phyloP scores from a whole-genome alignment of 2,113 vertebrate species.

The Ginglymostoma cirratum region DNA sequence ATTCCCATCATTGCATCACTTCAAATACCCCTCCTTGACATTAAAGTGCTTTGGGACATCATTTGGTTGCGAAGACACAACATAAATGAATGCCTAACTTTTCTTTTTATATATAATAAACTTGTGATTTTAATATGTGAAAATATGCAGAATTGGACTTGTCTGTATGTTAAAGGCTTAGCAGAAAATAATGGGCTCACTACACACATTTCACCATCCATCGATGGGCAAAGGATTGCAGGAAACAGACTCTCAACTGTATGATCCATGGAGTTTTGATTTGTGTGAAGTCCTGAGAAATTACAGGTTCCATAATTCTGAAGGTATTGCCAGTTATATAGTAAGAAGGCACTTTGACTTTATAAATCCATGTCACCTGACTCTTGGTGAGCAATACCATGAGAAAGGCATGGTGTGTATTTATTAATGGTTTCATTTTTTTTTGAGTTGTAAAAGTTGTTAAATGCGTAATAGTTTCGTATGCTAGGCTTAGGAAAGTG shows the following conservation, averaged over 20 bases:
- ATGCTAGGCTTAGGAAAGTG: neutral
- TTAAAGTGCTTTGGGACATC: too few relatives aligned
- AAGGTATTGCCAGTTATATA: neutral
- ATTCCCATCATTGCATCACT: too few relatives aligned
- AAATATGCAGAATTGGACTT: neutral
- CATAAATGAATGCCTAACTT: too few relatives aligned
- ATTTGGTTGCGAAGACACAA: too few relatives aligned
- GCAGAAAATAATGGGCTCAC: neutral
- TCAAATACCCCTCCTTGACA: too few relatives aligned
- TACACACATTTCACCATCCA: neutral
- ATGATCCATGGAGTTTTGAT: neutral
- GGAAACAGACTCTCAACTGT: neutral
- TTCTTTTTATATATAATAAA: neutral
- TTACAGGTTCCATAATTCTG: neutral
- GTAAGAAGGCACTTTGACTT: neutral
- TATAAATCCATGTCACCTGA: neutral
- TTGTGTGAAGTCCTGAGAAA: neutral
- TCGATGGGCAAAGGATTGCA: neutral
- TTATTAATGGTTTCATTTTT: neutral
- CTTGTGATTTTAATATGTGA: neutral
- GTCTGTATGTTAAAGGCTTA: neutral
- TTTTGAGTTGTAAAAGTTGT: neutral
- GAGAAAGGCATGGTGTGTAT: neutral
- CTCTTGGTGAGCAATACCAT: neutral
- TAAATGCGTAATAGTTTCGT: neutral